Percentiles rank a stretch among this genome's conserved stretches.
These are phyloP conservation scores for Danaus plexippus DNA, from an alignment of 1,140 invertebrate species.

Conservation along the genomic window DNA sequence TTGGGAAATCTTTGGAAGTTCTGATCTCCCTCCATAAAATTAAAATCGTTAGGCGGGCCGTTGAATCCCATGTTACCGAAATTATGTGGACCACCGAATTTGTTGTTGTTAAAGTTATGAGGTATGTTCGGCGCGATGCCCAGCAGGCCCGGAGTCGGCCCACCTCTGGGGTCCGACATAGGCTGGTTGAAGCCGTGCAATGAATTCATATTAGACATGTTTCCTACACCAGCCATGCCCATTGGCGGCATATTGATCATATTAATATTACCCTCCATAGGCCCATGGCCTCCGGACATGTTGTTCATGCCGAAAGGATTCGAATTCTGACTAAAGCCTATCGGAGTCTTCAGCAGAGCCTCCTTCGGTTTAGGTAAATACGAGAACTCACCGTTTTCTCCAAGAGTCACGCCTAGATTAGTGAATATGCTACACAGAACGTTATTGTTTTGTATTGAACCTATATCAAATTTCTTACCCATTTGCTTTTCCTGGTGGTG, in stretches of 20 bases:
- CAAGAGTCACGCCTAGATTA: slow-evolving; percentile 70
- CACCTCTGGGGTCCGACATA: slow-evolving; percentile 47
- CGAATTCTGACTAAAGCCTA: slow-evolving; percentile 58
- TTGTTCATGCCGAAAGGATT: slow-evolving; percentile 57
- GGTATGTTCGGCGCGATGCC: slow-evolving; percentile 67
- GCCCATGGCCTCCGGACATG: slow-evolving; percentile 35
- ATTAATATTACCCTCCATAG: slow-evolving; percentile 54
- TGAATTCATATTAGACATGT: slow-evolving; percentile 63
- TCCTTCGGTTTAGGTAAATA: slow-evolving; percentile 67
- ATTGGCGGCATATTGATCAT: slow-evolving; percentile 65
- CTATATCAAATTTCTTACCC: slow-evolving; percentile 71
- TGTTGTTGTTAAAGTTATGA: slow-evolving; percentile 59
- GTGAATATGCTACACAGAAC: slow-evolving; percentile 72
- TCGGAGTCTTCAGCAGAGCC: slow-evolving; percentile 59
- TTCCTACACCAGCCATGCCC: slow-evolving; percentile 41
- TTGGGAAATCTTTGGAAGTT: slow-evolving; percentile 63
- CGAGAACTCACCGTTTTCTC: slow-evolving; percentile 72
- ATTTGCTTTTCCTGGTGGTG: slow-evolving; percentile 68
- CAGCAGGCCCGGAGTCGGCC: slow-evolving; percentile 61
- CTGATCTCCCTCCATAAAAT: slow-evolving; percentile 62
- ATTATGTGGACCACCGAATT: slow-evolving; percentile 56
- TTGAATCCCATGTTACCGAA: slow-evolving; percentile 60
- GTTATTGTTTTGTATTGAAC: slow-evolving; percentile 67
- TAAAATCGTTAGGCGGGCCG: slow-evolving; percentile 55
- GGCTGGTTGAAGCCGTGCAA: slow-evolving; percentile 58